Conservation (phyloP, 2,113 vertebrate genomes). For the Oryzias melastigma region DNA sequence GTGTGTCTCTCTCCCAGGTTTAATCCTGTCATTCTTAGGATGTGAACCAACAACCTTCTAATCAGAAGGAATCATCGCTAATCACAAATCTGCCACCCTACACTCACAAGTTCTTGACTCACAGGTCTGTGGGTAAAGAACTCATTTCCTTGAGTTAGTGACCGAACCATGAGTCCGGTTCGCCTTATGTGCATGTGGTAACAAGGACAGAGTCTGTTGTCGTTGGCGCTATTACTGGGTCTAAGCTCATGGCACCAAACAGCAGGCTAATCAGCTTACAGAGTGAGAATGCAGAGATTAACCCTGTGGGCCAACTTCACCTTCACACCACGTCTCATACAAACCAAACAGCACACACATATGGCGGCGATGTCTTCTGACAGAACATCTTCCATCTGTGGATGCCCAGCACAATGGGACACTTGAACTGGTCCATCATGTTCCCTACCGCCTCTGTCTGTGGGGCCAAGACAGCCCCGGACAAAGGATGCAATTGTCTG, state of each 20-base stretch:
- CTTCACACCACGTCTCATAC: too few species aligned
- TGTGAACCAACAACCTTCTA: too few species aligned
- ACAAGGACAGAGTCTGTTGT: too few species aligned
- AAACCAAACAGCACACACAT: neutral
- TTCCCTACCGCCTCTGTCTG: constrained; percentile 10
- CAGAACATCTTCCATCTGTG: neutral
- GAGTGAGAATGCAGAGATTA: constrained; percentile 61
- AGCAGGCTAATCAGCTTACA: constrained; percentile 63
- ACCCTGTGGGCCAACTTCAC: constrained; percentile 16
- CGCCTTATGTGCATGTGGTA: too few species aligned
- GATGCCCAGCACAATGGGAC: neutral
- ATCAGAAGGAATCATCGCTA: too few species aligned
- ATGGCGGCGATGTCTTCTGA: neutral
- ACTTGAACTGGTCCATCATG: constrained; percentile 7
- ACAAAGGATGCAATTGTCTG: constrained; percentile 46
- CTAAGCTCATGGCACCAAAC: constrained; percentile 36
- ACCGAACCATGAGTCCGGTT: too few species aligned
- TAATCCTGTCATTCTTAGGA: too few species aligned
- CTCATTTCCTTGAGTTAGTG: too few species aligned
- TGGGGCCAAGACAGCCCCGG: constrained; percentile 12
- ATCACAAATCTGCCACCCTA: too few species aligned
- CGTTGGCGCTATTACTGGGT: neutral
- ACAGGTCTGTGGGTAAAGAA: too few species aligned
- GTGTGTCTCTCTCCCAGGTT: too few species aligned
- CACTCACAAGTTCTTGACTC: too few species aligned